Base-by-base conservation (phyloP, 2,888 invertebrate genomes). In the Caradrina clavipalpis region DNA sequence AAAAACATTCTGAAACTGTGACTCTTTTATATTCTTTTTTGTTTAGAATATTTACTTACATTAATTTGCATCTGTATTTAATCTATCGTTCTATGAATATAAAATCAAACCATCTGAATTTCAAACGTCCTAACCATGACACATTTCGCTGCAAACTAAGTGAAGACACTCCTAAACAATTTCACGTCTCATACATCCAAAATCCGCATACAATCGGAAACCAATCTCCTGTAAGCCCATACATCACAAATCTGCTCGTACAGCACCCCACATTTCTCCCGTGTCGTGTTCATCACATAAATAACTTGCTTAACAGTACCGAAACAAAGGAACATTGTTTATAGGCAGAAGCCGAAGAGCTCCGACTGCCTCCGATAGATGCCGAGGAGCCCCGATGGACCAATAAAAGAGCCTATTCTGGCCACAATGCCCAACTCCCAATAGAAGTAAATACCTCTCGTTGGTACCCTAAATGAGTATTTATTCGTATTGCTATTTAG, bases 401-500 rank as follows among this genome's bases (percentile, higher is more conserved):
- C 82, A 87, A 89, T 91, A 89, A 90, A 88, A 86, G 83, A 85
- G 86, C 83, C 88, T 86, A 86, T 87, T 87, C 82, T 80, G 78
- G 76, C 78, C 80, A 67, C 81, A 80, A 80, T 73, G 76, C 79
- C 54, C 47, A 63, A 57, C 53, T 65, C 73, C 63, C 72, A 66
- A 73, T 82, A 84, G 72, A 76, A 73, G 78, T 78, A 81, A 82
- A 83, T 82, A 76, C 74, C 77, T 72, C 62, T 76, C 63, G 58
- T 74, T 76, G 69, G 76, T 62, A 54, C 54, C 60, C 45, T 42
- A 66, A 81, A 81, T 79, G 45, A 76, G 66, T 73, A 81, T 76
- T 81, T 79, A 74, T 78, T 60, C 39, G 49, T 78, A 69, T 75
- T 70, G 59, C 64, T 72, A 70, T 69, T 67, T 60, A 58, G 73